Evolutionary conservation across 2,797 vertebrate species (phyloP).

Genomic region (Hephaestus fuliginosus): DNA sequence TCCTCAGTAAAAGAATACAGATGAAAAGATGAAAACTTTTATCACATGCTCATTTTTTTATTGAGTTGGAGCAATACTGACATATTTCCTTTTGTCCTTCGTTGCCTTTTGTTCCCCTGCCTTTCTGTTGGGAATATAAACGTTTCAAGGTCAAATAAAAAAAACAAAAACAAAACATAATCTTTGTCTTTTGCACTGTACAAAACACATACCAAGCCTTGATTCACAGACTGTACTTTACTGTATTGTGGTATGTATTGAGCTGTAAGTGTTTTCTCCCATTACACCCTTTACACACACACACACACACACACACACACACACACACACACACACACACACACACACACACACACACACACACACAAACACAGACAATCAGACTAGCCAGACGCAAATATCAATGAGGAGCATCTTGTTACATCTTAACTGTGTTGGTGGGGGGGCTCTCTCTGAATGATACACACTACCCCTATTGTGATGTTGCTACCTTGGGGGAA

Average conservation of each 20-base stretch:
- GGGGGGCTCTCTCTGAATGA: neutral
- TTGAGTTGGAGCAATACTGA: neutral
- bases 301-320: neutral
- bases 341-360: slow-evolving; percentile 5
- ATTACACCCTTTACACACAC: neutral
- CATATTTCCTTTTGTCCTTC: neutral
- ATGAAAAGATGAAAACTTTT: neutral
- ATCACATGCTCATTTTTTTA: neutral
- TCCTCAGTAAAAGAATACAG: neutral
- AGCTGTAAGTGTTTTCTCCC: neutral
- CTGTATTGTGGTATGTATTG: neutral
- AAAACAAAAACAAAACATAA: neutral
- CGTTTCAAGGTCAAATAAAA: neutral
- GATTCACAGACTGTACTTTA: neutral
- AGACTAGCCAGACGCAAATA: slow-evolving; percentile 61
- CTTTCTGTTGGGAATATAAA: neutral
- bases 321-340: too few species aligned
- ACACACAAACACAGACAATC: slow-evolving; percentile 26
- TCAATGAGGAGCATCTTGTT: slow-evolving; percentile 65
- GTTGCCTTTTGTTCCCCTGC: neutral
- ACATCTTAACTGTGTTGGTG: slow-evolving; percentile 40
- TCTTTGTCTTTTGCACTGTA: neutral
- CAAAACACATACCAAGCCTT: neutral
- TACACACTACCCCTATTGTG: slow-evolving; percentile 65
- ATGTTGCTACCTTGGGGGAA: slow-evolving; percentile 41